Percentiles rank a stretch among this genome's conserved stretches.
These are phyloP conservation scores for Eumeta japonica DNA, from an alignment of 1,140 invertebrate genomes.

Conservation along the genomic window DNA sequence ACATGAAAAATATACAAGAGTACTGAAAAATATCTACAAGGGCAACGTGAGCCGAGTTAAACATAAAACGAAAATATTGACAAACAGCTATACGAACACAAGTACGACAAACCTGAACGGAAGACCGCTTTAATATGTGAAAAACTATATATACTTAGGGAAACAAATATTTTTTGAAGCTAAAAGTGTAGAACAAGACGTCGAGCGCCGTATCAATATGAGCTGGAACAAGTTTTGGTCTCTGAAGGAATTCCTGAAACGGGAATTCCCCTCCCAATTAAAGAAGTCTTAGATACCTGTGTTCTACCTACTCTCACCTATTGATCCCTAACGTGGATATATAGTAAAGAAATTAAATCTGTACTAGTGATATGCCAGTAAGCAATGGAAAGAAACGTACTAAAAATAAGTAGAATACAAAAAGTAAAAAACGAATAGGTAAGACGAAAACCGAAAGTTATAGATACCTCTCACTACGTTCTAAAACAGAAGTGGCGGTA, in stretches of 20 bases:
- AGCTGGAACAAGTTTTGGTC: constrained; percentile 7
- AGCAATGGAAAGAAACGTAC: constrained; percentile 8
- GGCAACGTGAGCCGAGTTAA: too few species aligned
- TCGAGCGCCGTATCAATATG: constrained; percentile 5
- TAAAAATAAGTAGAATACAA: constrained; percentile 9
- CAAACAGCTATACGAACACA: too few species aligned
- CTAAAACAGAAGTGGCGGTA: too few species aligned
- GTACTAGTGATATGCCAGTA: constrained; percentile 7
- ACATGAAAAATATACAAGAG: too few species aligned
- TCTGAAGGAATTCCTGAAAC: constrained; percentile 6
- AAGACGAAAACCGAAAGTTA: too few species aligned
- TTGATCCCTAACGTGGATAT: constrained; percentile 6
- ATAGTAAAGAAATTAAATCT: constrained; percentile 5
- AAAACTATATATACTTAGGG: too few species aligned
- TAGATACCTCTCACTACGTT: too few species aligned
- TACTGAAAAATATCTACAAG: too few species aligned
- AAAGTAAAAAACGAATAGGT: too few species aligned
- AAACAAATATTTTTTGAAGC: constrained; percentile 6
- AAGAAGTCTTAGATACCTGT: constrained; percentile 9
- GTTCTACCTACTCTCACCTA: constrained; percentile 9
- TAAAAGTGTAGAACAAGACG: constrained; percentile 5
- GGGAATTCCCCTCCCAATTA: constrained; percentile 4
- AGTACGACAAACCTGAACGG: too few species aligned
- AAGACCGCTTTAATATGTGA: too few species aligned
- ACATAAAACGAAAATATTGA: too few species aligned